These are phyloP conservation scores for Pachycephala philippinensis DNA, from an alignment of 2,113 vertebrate species.

Conservation along the genomic window DNA sequence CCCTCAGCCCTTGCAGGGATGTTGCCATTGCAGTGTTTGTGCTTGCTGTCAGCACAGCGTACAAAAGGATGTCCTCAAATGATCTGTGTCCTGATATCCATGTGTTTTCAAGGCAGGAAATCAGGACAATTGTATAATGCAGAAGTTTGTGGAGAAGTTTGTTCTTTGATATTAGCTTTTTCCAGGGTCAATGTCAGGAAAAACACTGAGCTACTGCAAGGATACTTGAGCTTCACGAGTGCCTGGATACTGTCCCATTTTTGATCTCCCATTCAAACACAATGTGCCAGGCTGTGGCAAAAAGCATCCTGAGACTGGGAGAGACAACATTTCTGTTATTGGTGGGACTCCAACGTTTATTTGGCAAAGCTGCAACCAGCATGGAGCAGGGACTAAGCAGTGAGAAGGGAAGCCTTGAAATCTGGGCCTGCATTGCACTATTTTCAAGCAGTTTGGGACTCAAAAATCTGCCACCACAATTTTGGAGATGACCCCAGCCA, in stretches of 20 bases:
- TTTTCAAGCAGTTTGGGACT: background rate
- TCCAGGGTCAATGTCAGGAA: background rate
- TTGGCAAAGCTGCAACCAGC: background rate
- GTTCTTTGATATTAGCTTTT: background rate
- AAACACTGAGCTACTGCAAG: background rate
- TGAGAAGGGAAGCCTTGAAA: background rate
- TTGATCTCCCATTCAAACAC: background rate
- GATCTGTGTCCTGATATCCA: background rate
- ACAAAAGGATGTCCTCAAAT: background rate
- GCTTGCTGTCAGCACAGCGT: background rate
- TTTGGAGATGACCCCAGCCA: background rate
- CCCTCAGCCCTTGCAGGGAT: rapidly evolving
- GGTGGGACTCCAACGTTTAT: background rate
- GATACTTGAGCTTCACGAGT: background rate
- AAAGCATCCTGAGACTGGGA: background rate
- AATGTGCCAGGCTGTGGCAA: background rate
- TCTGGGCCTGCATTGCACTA: background rate
- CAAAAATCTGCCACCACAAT: background rate
- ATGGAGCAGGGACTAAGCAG: background rate
- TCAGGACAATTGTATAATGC: background rate
- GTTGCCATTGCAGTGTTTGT: background rate
- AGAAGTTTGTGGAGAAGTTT: background rate
- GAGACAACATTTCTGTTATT: background rate
- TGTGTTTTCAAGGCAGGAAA: background rate
- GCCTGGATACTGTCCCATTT: background rate